Percentiles rank a stretch among this genome's conserved stretches.
phyloP scores from a whole-genome alignment of 2,113 vertebrate genomes.

The Panurus biarmicus region DNA sequence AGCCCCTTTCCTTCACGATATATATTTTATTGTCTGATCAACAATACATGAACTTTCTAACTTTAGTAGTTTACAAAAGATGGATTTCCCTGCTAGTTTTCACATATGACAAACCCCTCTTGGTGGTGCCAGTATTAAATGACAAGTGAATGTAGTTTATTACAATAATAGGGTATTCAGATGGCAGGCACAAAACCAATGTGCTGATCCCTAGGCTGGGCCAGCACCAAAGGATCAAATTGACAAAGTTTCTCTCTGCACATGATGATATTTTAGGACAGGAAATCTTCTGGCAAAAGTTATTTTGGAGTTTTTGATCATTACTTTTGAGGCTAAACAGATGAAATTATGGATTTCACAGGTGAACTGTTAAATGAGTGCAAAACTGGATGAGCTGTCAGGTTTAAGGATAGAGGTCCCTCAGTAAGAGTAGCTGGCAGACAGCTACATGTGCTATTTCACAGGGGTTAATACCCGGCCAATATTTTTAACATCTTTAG shows the following conservation, averaged over 20 bases:
- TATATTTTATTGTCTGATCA: slow-evolving; percentile 10
- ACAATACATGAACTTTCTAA: slow-evolving; percentile 50
- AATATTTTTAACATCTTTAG: neutral
- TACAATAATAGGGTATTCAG: neutral
- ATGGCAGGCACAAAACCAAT: neutral
- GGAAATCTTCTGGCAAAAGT: neutral
- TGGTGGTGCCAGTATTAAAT: neutral
- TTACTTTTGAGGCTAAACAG: neutral
- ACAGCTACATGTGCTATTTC: neutral
- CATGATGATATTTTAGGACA: neutral
- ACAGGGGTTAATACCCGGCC: neutral
- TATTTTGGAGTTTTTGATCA: neutral
- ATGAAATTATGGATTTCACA: neutral
- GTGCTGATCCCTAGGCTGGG: neutral
- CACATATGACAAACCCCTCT: neutral
- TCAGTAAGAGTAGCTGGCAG: neutral
- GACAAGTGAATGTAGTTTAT: neutral
- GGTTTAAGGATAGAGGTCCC: neutral
- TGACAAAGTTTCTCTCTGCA: neutral
- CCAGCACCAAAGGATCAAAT: neutral
- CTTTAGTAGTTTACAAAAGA: slow-evolving; percentile 6
- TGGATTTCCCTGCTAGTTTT: slow-evolving; percentile 17
- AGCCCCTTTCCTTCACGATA: neutral
- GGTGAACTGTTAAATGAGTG: neutral
- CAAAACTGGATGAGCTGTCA: neutral